phyloP scores from a whole-genome alignment of 2,113 vertebrate genomes.

The Notarius lentiginosus region DNA sequence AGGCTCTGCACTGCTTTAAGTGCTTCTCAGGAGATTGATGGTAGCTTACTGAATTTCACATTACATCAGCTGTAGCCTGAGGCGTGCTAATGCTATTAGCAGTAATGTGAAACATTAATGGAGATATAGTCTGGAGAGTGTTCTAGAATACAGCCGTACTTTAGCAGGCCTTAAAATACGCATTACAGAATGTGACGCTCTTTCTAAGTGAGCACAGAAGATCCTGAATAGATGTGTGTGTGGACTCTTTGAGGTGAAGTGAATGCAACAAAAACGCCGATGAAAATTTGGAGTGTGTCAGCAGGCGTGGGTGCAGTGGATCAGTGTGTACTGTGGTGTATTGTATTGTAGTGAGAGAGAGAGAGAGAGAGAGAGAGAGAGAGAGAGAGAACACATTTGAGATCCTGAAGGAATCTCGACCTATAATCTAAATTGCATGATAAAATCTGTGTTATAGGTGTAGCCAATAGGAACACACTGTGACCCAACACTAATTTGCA shows the following conservation, averaged over 20 bases:
- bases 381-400: no score
- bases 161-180: neutral
- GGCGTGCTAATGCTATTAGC: slow-evolving; percentile 21
- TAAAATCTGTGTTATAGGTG: neutral
- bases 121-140: neutral
- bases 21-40: neutral
- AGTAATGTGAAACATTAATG: slow-evolving; percentile 39
- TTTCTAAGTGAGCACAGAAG: neutral
- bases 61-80: slow-evolving; percentile 15
- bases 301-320: neutral
- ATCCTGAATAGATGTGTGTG: neutral
- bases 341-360: neutral
- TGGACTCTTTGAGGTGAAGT: neutral
- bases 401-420: neutral
- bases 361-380: neutral
- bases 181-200: neutral
- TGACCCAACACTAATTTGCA: slow-evolving; percentile 4
- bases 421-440: neutral
- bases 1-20: slow-evolving; percentile 4
- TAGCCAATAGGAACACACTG: neutral
- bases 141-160: neutral
- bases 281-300: neutral
- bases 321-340: neutral
- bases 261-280: neutral
- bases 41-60: slow-evolving; percentile 23